Conservation (phyloP, 1,140 invertebrate species). For the Caerostris extrusa region DNA sequence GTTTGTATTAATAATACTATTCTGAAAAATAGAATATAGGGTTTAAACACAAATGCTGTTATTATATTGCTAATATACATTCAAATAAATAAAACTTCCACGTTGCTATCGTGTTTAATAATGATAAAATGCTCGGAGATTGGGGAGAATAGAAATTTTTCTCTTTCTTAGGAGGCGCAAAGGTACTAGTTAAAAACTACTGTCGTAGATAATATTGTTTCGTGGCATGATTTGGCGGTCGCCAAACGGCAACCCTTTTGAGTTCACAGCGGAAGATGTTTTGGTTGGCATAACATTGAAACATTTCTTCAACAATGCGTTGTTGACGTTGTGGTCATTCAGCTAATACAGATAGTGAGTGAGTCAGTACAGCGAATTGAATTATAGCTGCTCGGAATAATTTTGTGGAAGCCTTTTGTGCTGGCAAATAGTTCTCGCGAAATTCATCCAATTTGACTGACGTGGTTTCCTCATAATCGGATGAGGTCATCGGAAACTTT, state of each 20-base stretch:
- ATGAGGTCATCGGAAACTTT: slow-evolving; percentile 28
- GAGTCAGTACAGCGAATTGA: not conserved
- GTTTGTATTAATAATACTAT: too few species aligned
- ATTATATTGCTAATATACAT: too few species aligned
- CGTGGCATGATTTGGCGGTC: not conserved
- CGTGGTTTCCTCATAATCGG: not conserved
- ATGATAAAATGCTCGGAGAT: too few species aligned
- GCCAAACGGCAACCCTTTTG: not conserved
- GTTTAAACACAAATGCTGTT: too few species aligned
- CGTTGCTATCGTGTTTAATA: too few species aligned
- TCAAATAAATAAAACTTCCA: too few species aligned
- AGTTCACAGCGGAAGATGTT: not conserved
- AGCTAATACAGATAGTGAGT: not conserved
- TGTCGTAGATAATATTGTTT: too few species aligned
- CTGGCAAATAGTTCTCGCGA: not conserved
- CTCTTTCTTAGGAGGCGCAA: too few species aligned
- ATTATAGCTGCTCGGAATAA: not conserved
- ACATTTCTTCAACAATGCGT: not conserved
- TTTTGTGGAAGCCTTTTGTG: not conserved
- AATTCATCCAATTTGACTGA: not conserved
- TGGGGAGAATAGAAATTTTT: too few species aligned
- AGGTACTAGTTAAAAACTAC: too few species aligned
- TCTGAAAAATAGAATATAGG: too few species aligned
- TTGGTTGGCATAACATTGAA: not conserved
- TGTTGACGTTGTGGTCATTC: not conserved